These are phyloP conservation scores for Micromesistius poutassou DNA, from an alignment of 2,797 vertebrate genomes.

Conservation along the genomic window DNA sequence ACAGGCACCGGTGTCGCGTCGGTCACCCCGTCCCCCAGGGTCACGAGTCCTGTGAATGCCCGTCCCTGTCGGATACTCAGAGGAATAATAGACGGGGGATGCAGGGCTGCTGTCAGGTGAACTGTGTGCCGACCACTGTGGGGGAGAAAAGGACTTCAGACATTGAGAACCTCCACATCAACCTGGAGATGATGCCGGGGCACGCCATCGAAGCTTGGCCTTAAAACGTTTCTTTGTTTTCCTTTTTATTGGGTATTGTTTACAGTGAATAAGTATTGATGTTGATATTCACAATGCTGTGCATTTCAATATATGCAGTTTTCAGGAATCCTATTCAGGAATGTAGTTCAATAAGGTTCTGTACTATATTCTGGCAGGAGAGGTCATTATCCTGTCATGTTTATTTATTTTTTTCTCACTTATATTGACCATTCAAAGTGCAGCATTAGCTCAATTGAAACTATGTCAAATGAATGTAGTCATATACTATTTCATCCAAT, in stretches of 20 bases:
- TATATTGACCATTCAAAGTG: neutral
- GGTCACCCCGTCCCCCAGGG: neutral
- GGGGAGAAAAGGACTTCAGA: slow-evolving; percentile 55
- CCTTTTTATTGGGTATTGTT: slow-evolving; percentile 17
- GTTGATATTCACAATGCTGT: slow-evolving; percentile 24
- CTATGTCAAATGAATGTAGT: neutral
- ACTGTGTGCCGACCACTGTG: slow-evolving; percentile 32
- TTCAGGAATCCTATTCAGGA: slow-evolving; percentile 34
- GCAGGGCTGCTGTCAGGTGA: slow-evolving; percentile 25
- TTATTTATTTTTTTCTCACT: neutral
- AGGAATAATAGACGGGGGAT: slow-evolving; percentile 14
- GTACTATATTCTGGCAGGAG: neutral
- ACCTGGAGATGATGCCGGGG: slow-evolving; percentile 62
- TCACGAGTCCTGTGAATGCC: neutral
- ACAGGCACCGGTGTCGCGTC: slow-evolving; percentile 45
- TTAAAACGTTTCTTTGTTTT: slow-evolving; percentile 26
- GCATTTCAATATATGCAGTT: slow-evolving; percentile 14
- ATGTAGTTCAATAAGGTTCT: slow-evolving; percentile 14
- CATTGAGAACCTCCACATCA: slow-evolving; percentile 52
- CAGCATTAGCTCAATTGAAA: neutral
- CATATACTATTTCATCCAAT: neutral
- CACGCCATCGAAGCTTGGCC: slow-evolving; percentile 65
- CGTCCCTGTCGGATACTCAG: slow-evolving; percentile 21
- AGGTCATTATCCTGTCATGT: neutral
- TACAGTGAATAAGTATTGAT: slow-evolving; percentile 19